These are phyloP conservation scores for Cotesia vestalis DNA, from an alignment of 1,140 invertebrate genomes.

Conservation along the genomic window DNA sequence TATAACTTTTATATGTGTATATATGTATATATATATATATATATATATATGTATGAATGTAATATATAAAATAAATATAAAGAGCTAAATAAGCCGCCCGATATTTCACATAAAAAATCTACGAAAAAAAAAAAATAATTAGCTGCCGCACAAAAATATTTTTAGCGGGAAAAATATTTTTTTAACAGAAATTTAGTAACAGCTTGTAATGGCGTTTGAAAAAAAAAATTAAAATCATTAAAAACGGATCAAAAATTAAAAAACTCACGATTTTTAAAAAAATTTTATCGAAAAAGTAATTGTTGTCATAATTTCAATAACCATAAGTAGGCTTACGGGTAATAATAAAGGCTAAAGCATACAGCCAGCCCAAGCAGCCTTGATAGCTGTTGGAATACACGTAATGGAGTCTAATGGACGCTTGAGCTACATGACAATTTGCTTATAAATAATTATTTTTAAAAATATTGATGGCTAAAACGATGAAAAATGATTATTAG, in stretches of 20 bases:
- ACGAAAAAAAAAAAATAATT: constrained; percentile 8
- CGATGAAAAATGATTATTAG: too few relatives aligned
- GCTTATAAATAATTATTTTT: not conserved
- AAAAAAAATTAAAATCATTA: too few relatives aligned
- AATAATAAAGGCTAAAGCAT: constrained; percentile 40
- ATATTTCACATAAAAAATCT: too few relatives aligned
- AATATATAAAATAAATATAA: constrained; percentile 2
- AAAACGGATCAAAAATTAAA: too few relatives aligned
- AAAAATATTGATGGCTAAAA: too few relatives aligned
- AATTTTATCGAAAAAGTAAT: not conserved
- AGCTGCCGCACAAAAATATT: too few relatives aligned
- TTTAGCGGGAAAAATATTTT: too few relatives aligned
- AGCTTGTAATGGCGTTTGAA: too few relatives aligned
- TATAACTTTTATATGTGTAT: constrained; percentile 6
- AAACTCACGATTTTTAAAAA: too few relatives aligned
- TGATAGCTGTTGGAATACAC: constrained; percentile 33
- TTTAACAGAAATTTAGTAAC: too few relatives aligned
- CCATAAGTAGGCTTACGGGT: not conserved
- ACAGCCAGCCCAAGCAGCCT: constrained; percentile 40
- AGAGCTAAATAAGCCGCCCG: not conserved
- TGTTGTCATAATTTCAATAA: not conserved
- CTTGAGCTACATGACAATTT: constrained; percentile 32
- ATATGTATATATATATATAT: constrained; percentile 13
- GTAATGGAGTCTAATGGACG: constrained; percentile 39
- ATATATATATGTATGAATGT: constrained; percentile 2